These are phyloP conservation scores for Euschistus heros DNA, from an alignment of 1,140 invertebrate species.

Conservation along the genomic window DNA sequence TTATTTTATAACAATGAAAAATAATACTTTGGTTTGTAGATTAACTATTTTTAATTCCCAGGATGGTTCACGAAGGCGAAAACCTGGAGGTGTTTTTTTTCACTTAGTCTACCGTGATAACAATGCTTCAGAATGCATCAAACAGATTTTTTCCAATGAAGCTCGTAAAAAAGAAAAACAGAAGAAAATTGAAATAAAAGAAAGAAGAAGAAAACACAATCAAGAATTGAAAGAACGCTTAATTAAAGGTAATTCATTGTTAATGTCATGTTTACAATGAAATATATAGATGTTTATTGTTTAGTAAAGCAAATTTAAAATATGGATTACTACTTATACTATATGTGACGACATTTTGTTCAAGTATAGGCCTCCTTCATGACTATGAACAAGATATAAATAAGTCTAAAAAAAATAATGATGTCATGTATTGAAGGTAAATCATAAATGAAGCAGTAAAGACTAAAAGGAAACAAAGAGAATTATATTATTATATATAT, in stretches of 20 bases:
- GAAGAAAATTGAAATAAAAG: background rate
- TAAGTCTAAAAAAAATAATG: too few species aligned
- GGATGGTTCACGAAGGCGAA: background rate
- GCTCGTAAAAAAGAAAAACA: background rate
- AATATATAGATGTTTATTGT: background rate
- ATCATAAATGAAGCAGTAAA: too few species aligned
- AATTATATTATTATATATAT: too few species aligned
- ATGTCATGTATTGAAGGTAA: too few species aligned
- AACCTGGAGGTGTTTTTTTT: background rate
- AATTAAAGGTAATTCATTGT: background rate
- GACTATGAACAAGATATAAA: too few species aligned
- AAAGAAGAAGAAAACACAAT: background rate
- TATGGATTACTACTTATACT: too few species aligned
- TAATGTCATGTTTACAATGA: background rate
- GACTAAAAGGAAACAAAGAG: too few species aligned
- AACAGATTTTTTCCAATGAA: background rate
- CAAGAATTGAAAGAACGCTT: background rate
- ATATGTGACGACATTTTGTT: too few species aligned
- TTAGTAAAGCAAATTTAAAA: too few species aligned
- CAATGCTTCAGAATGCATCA: background rate
- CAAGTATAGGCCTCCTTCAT: too few species aligned
- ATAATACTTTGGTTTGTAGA: background rate
- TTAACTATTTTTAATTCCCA: background rate
- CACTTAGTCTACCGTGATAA: background rate
- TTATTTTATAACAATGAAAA: background rate